These are phyloP conservation scores for Acanthiza pusilla DNA, from an alignment of 2,797 vertebrate genomes.

Conservation along the genomic window DNA sequence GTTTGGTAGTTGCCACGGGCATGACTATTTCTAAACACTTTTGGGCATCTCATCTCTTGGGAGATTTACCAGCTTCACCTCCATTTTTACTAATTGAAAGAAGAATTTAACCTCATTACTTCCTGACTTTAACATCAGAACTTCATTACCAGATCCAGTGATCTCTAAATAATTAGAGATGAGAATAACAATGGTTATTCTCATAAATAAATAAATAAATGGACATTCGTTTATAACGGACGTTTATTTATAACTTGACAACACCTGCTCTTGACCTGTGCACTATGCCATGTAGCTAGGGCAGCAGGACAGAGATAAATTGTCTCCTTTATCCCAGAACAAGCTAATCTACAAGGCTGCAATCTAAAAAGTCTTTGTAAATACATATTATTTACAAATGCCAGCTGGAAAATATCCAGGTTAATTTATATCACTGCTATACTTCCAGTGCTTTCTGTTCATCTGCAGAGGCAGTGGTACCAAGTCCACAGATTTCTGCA, in stretches of 20 bases:
- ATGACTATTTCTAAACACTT: background rate
- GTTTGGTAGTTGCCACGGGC: background rate
- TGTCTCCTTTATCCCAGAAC: background rate
- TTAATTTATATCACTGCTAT: background rate
- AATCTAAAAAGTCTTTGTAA: background rate
- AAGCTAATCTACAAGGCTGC: background rate
- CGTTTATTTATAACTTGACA: background rate
- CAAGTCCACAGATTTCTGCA: background rate
- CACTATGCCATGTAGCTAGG: background rate
- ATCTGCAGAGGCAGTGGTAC: background rate
- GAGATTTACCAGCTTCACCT: background rate
- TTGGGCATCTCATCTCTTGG: background rate
- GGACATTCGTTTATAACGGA: background rate
- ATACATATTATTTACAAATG: background rate
- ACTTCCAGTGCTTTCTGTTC: background rate
- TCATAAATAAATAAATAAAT: no score
- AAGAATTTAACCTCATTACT: slow-evolving; percentile 5
- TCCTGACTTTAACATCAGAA: background rate
- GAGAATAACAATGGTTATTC: background rate
- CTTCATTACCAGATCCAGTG: background rate
- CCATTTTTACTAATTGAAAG: background rate
- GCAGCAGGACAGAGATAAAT: background rate
- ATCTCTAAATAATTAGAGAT: background rate
- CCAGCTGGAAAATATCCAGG: background rate
- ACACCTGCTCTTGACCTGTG: background rate